phyloP scores from a whole-genome alignment of 2,888 invertebrate genomes.

The Euplagia quadripunctaria region DNA sequence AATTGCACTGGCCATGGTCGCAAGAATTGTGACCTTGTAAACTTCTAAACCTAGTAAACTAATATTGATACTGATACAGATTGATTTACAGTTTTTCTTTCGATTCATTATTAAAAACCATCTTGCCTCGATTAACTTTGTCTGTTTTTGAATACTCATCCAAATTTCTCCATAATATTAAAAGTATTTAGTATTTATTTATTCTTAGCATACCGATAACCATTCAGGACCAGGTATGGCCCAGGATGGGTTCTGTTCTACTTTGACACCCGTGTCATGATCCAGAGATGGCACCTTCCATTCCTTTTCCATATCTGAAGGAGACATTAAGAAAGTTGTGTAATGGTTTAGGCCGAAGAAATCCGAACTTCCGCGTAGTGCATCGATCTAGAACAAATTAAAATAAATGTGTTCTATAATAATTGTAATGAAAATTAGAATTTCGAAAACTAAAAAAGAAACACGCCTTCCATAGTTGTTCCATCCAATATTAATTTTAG shows the following conservation, averaged over 20 bases:
- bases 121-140: no score
- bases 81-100: no score
- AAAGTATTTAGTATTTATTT: background rate
- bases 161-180: no score
- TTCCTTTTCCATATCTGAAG: conserved; percentile 62
- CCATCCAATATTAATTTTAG: no score
- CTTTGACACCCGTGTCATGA: conserved; percentile 72
- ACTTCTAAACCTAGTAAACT: background rate
- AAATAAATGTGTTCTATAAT: background rate
- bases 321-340: conserved; percentile 76
- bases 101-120: no score
- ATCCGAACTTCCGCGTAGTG: conserved; percentile 81
- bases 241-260: conserved; percentile 74
- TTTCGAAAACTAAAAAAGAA: no score
- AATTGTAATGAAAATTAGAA: no score
- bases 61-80: background rate
- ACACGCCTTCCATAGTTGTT: no score
- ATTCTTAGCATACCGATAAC: conserved; percentile 69
- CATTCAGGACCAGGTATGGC: conserved; percentile 75
- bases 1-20: background rate
- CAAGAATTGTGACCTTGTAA: background rate
- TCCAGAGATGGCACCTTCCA: conserved; percentile 73
- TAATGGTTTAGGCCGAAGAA: conserved; percentile 89
- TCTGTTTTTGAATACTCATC: no score
- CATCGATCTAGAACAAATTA: conserved; percentile 65